Evolutionary conservation across 1,140 invertebrate species (phyloP), one percentile per base, ranked within the genome.

Genomic region (Brachystomella parvula): DNA sequence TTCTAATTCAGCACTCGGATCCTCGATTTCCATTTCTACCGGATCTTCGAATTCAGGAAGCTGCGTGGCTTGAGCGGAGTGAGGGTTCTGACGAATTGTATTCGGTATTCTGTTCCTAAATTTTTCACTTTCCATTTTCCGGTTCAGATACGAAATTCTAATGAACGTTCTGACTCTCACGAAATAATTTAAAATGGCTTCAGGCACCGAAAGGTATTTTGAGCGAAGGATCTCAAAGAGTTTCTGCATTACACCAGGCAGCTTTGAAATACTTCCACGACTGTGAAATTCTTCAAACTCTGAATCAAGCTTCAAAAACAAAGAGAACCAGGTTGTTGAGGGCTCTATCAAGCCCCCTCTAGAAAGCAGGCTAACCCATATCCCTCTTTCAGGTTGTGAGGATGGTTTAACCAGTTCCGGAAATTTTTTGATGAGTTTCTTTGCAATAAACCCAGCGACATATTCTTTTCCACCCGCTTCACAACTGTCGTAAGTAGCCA

Each of bases 381-480:
- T 17, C 3, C 6, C 21, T 59, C 21, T 6, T 6, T 33, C 9
- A 12, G 3, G 19, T 12, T 62, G 2, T 39, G 33, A 3, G 35
- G 17, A 17, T 6, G 3, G n/a, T 63, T 24, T 47, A 2, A 3
- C 6, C n/a, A 63, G 31, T 3, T 63, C 26, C 6, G 44, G 61
- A 30, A 47, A 63, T 24, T 63, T 53, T 17, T 3, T 15, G 15
- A 49, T 26, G 28, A 63, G 49, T 29, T 63, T 63, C 30, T 63
- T 6, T 6, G 61, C 61, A 30, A 63, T 63, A 31, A 47, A 63
- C 17, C 61, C 61, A 12, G 61, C 61, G 17, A 47, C 39, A 24
- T 63, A 63, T 53, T 63, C 35, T 6, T 12, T 49, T 9, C 35
- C 61, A 3, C 39, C 61, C 30, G 24, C 39, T 49, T 63, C 61